These are phyloP conservation scores for Rhorus exstirpatorius DNA, from an alignment of 2,888 invertebrate species.

Conservation along the genomic window DNA sequence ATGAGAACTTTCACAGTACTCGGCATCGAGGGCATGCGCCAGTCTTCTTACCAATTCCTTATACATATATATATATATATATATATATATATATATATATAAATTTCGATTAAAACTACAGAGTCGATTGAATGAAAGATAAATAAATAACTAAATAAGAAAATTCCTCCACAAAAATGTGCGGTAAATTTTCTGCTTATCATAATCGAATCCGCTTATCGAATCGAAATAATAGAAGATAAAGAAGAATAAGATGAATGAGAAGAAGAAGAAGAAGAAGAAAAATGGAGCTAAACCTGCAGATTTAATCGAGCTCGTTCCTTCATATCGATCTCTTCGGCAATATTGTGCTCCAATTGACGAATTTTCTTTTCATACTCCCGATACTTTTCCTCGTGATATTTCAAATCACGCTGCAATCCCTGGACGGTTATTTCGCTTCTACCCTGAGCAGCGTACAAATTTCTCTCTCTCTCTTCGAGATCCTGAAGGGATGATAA, in stretches of 20 bases:
- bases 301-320: slow-evolving; percentile 88
- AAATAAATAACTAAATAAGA: no score
- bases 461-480: slow-evolving; percentile 92
- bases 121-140: no score
- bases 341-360: slow-evolving; percentile 90
- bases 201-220: no score
- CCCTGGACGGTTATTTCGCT: slow-evolving; percentile 92
- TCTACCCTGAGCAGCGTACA: slow-evolving; percentile 89
- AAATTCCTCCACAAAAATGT: no score
- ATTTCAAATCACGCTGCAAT: slow-evolving; percentile 91
- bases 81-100: no score
- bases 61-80: no score
- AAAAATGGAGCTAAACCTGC: slow-evolving; percentile 74
- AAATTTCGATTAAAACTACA: no score
- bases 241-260: no score
- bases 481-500: slow-evolving; percentile 87
- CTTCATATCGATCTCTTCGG: slow-evolving; percentile 92
- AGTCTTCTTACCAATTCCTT: slow-evolving; percentile 92
- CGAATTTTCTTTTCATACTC: slow-evolving; percentile 92
- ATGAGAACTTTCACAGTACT: slow-evolving; percentile 90
- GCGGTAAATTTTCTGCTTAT: no score
- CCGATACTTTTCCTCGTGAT: slow-evolving; percentile 92
- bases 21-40: slow-evolving; percentile 91
- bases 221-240: no score
- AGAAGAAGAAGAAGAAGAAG: no score